These are phyloP conservation scores for Germaria angustata DNA, from an alignment of 2,888 invertebrate genomes.

Conservation along the genomic window DNA sequence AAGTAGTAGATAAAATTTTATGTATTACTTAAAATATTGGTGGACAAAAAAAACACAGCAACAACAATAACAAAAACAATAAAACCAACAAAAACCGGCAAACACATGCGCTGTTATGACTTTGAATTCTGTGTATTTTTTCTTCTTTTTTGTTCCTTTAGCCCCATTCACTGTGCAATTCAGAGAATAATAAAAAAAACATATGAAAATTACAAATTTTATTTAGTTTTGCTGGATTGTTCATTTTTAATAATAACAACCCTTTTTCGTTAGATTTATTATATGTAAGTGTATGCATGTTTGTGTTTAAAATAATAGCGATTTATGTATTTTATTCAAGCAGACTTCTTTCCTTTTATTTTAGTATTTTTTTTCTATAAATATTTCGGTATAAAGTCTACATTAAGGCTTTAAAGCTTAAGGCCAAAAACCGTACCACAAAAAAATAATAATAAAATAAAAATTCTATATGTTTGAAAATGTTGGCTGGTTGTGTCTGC, in stretches of 20 bases:
- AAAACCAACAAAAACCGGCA: constrained; percentile 53
- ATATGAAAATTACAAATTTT: constrained; percentile 59
- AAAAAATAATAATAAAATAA: constrained; percentile 5
- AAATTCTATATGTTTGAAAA: constrained; percentile 12
- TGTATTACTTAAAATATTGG: constrained; percentile 63
- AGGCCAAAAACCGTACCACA: constrained; percentile 53
- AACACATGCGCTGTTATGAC: constrained; percentile 66
- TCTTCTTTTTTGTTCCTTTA: constrained; percentile 14
- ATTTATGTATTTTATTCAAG: constrained; percentile 56
- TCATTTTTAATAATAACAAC: constrained; percentile 65
- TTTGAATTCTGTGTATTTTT: constrained; percentile 54
- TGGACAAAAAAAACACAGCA: constrained; percentile 5
- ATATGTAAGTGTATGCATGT: not conserved
- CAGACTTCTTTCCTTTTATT: constrained; percentile 27
- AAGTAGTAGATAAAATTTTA: constrained; percentile 66
- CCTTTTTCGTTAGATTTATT: constrained; percentile 36
- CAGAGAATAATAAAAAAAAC: constrained; percentile 41
- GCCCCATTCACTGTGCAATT: constrained; percentile 21
- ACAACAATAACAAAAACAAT: not conserved
- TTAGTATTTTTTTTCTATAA: constrained; percentile 2
- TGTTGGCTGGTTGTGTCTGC: constrained; percentile 45
- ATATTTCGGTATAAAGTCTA: constrained; percentile 60
- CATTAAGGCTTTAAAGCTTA: constrained; percentile 66
- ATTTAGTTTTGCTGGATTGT: constrained; percentile 38
- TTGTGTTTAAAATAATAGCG: constrained; percentile 53